Evolutionary conservation across 2,797 vertebrate genomes (phyloP), one percentile per base, ranked within the genome.

Genomic region (Scyliorhinus canicula): DNA sequence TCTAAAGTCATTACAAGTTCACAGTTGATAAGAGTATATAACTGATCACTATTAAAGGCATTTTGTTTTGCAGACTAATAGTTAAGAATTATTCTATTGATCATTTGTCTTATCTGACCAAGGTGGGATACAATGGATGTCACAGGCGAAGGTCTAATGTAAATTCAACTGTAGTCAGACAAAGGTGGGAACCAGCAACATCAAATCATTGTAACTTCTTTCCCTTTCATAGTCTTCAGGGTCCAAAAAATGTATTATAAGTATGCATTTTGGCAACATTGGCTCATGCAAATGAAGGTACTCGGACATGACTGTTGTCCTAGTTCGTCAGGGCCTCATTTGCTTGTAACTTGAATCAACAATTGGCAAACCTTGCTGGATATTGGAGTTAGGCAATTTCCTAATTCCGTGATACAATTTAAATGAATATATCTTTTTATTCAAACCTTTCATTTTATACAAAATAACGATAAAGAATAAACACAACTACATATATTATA

Each of bases 1-100:
- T 94, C 93, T 94, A 94, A 94, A 94, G 93, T 74, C 93, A 94
- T 94, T 94, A 94, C 67, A 94, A 94, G 93, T 94, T 94, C 67
- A 94, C 93, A 52, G 93, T 94, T 94, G 93, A 94, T 94, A 94
- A 91, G 60, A 94, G 47, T 55, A 21, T 74, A 74, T 94, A 52
- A 52, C 47, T 71, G 67, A 94, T 74, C 67, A 74, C 93, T 94
- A 55, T 52, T 94, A 94, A 93, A 93, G 21, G 65, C 93, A 71
- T 52, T 93, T 93, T 71, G 50, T n/a, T 74, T 52, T 74, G 40
- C 1, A 74, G 44, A 31, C 44, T 50, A 47, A 94, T 71, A 71
- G 47, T 74, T 74, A 94, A 94, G 93, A 69, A 74, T 94, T 55
- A 94, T 16, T 94, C 67, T 74, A 21, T 74, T 71, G 93, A 93